Evolutionary conservation across 1,140 invertebrate species (phyloP).

Genomic region (Drosophila orosa): DNA sequence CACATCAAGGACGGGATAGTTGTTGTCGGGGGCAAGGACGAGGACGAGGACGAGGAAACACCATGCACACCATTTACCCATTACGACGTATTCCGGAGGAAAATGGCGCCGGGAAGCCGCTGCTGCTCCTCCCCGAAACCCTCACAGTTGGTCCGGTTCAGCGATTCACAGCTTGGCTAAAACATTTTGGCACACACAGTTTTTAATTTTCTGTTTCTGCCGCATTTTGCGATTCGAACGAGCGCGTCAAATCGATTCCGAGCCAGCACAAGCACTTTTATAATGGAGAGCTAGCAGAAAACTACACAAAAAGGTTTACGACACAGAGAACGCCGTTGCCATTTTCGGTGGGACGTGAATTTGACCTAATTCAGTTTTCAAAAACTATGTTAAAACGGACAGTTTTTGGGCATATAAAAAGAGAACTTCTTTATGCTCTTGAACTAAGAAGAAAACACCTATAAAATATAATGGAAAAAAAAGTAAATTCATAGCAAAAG

Average conservation of each 20-base stretch:
- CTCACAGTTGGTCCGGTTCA: conserved; percentile 16
- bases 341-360: background rate
- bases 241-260: conserved; percentile 9
- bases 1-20: conserved; percentile 25
- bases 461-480: background rate
- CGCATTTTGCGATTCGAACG: conserved; percentile 16
- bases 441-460: background rate
- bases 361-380: conserved; percentile 13
- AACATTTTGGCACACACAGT: conserved; percentile 19
- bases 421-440: background rate
- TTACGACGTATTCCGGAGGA: conserved; percentile 21
- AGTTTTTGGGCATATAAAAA: background rate
- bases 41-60: conserved; percentile 5
- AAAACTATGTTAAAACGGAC: background rate
- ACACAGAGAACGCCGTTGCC: conserved; percentile 1
- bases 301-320: conserved; percentile 16
- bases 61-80: conserved; percentile 22
- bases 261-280: background rate
- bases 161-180: conserved; percentile 20
- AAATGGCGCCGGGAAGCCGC: conserved; percentile 14
- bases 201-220: conserved; percentile 19
- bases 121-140: background rate
- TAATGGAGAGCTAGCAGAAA: conserved; percentile 15
- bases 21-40: conserved; percentile 5
- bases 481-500: no score